Conservation (phyloP, 2,797 vertebrate genomes). For the Bufotes viridis region DNA sequence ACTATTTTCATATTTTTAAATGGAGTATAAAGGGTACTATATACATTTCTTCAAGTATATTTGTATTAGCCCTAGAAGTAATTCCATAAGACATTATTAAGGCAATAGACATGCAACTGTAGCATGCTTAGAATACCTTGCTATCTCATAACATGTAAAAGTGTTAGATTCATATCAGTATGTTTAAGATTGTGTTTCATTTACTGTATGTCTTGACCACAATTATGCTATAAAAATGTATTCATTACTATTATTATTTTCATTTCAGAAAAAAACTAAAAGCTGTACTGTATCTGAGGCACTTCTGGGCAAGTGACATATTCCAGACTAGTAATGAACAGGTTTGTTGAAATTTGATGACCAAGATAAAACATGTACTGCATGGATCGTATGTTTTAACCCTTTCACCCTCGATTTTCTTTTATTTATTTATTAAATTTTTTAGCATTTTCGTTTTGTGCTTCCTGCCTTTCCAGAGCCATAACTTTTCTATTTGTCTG, state of each 20-base stretch:
- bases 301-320: conserved; percentile 74
- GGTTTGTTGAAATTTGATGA: conserved; percentile 74
- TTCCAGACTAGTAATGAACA: conserved; percentile 62
- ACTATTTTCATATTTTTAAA: background rate
- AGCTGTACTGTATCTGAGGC: conserved; percentile 74
- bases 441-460: no score
- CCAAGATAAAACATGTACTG: background rate
- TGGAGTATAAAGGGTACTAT: background rate
- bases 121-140: background rate
- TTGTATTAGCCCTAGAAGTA: background rate
- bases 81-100: background rate
- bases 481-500: no score
- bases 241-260: conserved; percentile 26
- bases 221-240: conserved; percentile 5
- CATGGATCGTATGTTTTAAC: conserved; percentile 7
- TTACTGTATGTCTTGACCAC: background rate
- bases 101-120: background rate
- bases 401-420: no score
- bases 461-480: no score
- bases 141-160: background rate
- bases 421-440: no score
- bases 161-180: background rate
- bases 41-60: background rate
- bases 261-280: conserved; percentile 77
- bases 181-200: no score